Percentiles rank a stretch among this genome's conserved stretches.
Conservation (phyloP, 2,797 vertebrate species). For the Chaunax sp. region DNA sequence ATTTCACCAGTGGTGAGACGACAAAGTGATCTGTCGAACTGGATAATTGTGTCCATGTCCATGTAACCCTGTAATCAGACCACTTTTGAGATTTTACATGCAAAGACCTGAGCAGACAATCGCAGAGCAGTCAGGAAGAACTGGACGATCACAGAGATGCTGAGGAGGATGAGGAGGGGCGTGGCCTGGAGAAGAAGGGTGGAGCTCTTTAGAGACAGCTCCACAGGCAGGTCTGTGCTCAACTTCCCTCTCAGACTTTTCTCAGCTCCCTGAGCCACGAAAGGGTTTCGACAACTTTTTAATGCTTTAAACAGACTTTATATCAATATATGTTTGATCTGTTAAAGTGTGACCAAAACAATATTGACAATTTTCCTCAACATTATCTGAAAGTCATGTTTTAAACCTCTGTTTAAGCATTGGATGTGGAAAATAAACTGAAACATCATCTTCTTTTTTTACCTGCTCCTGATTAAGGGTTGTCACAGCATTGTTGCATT, state of each 20-base stretch:
- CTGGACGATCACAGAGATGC: background rate
- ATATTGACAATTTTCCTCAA: background rate
- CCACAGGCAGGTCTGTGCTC: constrained; percentile 60
- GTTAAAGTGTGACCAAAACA: constrained; percentile 11
- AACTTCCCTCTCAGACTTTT: constrained; percentile 44
- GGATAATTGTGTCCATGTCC: too few relatives aligned
- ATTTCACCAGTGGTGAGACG: too few relatives aligned
- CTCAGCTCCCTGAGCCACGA: background rate
- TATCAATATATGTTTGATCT: background rate
- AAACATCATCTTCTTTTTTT: too few relatives aligned
- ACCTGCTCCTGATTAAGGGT: too few relatives aligned
- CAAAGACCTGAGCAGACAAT: constrained; percentile 21
- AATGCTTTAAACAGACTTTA: background rate
- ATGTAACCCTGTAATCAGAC: background rate
- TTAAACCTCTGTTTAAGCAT: background rate
- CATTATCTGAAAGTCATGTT: background rate
- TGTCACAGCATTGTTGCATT: too few relatives aligned
- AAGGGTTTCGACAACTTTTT: background rate
- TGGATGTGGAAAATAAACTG: background rate
- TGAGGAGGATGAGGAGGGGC: constrained; percentile 49
- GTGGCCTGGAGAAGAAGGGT: constrained; percentile 40
- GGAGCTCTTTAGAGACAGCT: constrained; percentile 59
- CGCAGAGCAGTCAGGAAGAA: constrained; percentile 39
- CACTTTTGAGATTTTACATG: too few relatives aligned
- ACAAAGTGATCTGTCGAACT: too few relatives aligned